A percentile compares a stretch with the other conserved stretches of the same genome.
Conservation (phyloP, 2,888 invertebrate species). For the Xestia rhomboidea region DNA sequence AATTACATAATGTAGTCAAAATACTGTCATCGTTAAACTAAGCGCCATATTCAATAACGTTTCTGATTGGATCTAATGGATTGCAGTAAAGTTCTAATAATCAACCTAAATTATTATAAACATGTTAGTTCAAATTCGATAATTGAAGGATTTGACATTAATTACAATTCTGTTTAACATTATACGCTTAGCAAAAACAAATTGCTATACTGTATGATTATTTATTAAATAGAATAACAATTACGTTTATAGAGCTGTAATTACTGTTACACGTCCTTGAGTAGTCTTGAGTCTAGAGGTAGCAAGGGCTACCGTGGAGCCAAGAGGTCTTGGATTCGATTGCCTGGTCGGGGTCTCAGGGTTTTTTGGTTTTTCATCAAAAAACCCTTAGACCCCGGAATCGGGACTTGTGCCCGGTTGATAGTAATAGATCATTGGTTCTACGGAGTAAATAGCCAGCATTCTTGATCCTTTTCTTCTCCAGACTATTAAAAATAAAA, state of each 20-base stretch:
- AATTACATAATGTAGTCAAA: not conserved
- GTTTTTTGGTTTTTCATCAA: not conserved
- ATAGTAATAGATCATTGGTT: not conserved
- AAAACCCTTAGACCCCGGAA: not conserved
- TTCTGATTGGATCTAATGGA: constrained; percentile 5
- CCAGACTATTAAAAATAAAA: not conserved
- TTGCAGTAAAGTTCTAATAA: not conserved
- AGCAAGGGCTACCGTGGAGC: not conserved
- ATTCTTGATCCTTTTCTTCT: not conserved
- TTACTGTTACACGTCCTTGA: not conserved
- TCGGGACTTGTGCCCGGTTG: not conserved
- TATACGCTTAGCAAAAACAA: not conserved
- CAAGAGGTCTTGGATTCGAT: not conserved
- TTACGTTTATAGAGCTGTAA: not conserved
- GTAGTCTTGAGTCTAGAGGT: not conserved
- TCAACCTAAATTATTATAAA: not conserved
- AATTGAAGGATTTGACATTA: not conserved
- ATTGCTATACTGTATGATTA: not conserved
- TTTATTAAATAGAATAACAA: not conserved
- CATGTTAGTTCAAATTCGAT: not conserved
- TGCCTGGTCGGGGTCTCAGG: not conserved
- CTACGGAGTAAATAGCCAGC: not conserved
- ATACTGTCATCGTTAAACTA: constrained; percentile 4
- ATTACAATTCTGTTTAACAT: not conserved
- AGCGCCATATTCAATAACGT: not conserved